Base-by-base conservation (phyloP, 1,140 invertebrate genomes). In the Cylas formicarius region DNA sequence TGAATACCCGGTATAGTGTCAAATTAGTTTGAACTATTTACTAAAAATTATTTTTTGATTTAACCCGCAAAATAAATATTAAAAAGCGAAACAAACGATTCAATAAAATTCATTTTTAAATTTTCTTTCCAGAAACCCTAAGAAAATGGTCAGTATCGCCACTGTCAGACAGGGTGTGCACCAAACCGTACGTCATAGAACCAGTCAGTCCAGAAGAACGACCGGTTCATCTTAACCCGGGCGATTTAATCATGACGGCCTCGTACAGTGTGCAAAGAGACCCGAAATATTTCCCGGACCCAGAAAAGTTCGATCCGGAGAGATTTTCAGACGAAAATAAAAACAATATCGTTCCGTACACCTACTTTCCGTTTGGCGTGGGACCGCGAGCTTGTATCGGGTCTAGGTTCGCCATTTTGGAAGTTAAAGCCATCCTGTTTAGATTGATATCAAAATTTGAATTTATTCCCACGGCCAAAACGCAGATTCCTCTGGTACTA, bases 251-350 rank as follows among this genome's bases (percentile, higher is more conserved):
- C 5, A 56, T 61, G 1, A 58, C 70, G 20, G 67, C 70, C 14
- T 57, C 58, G 3, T 60, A 62, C 43, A 58, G 58, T 28, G 58
- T 71, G 38, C 70, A 72, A 40, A 55, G 60, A 6, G 67, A 72
- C 53, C 60, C 68, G 1, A 56, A 66, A 17, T 64, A 69, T 23
- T 84, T 72, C 53, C 70, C 77, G 3, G 67, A 84, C 29, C 81
- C 82, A 2, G 68, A 80, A 14, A 55, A 48, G 8, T 85, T 81
- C 48, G 66, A 80, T 57, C 81, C 82, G 0, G 79, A 84, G 14
- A 66, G 80, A 37, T 84, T 84, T 62, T 53, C 69, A 3, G 64
- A 70, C 1, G 75, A 78, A 27, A 71, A 74, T 28, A 53, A 62
- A 24, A 48, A 53, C 1, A 54, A 62, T 31, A 60, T 75, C 13